Evolutionary conservation across 1,140 invertebrate species (phyloP), one percentile per base, ranked within the genome.

Genomic region (Ceratitis capitata): DNA sequence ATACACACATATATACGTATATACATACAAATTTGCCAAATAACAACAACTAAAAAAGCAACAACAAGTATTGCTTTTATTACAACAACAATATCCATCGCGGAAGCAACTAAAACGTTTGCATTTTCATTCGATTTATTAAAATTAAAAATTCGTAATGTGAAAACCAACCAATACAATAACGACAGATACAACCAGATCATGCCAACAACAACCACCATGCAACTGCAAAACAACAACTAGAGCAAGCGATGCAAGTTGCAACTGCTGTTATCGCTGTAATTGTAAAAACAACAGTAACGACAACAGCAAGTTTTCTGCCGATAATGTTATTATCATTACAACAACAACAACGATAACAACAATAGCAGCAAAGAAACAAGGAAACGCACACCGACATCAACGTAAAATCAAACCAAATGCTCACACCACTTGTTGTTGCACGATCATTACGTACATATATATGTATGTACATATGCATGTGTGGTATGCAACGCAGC

Each of bases 401-500:
- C 23, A 23, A 7, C n/a, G 19, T n/a, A 23, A n/a, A n/a, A 56
- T 56, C 51, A 56, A 56, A 19, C 32, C 39, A 32, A 78, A 78
- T 45, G n/a, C 4, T 26, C 5, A n/a, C 3, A 39, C n/a, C n/a
- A 78, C 39, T n/a, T 61, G 29, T n/a, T n/a, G 39, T 6, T 47
- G 69, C 39, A 0, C 45, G 19, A 78, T 78, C 42, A 78, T 78
- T 45, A 26, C 12, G 45, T 64, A 35, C n/a, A n/a, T n/a, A n/a
- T n/a, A n/a, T n/a, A n/a, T n/a, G n/a, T n/a, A n/a, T n/a, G n/a
- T n/a, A n/a, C n/a, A n/a, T n/a, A n/a, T n/a, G n/a, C n/a, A n/a
- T n/a, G n/a, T 78, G 69, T 78, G 69, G 69, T 19, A 78, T 45
- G 69, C 39, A 78, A 42, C 69, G 45, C 39, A 78, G 69, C 69